Base-by-base conservation (phyloP, 1,140 invertebrate species). In the Caenorhabditis inopinata region DNA sequence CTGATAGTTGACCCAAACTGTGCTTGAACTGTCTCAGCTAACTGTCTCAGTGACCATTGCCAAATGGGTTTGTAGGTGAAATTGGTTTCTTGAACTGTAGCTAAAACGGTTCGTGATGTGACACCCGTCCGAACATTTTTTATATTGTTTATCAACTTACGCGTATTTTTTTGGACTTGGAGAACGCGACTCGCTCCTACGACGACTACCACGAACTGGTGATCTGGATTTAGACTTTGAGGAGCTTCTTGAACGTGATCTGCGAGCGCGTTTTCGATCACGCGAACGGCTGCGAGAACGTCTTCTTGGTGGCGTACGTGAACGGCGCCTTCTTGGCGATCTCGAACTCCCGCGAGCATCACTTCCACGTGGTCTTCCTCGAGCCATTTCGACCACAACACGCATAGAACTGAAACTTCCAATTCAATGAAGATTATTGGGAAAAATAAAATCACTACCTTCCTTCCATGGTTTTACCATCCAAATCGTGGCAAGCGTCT, bases 401-500 rank as follows among this genome's bases (percentile, higher is more conserved):
- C 48, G 51, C 73, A 76, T 35, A 16, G 45, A 78, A 48, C 53
- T 76, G 47, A 46, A 68, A 45, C 53, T 45, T 35, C 0, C 6
- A 14, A 11, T n/a, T 38, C 1, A 76, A 62, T 7, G 11, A 45
- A 51, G 9, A 18, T 11, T 9, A 77, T 18, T 53, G 0, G 7
- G 25, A 23, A 35, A 38, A 5, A 51, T n/a, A 0, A 7, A 0
- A 48, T 48, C n/a, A 95, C 94, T 94, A 93, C 92, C 97, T 95
- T 58, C 96, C 95, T 79, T 95, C 91, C 81, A 98, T 91, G 89
- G 96, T 94, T 90, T 96, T 96, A 47, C 96, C 96, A 91, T 97
- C 96, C 82, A 98, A 90, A 90, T 97, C 96, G 91, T 97, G 96
- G 0, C 97, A 95, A 29, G 96, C 96, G 92, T 98, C 96, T 90